Base-by-base conservation (phyloP, 2,888 invertebrate species). In the Pollenia labialis region DNA sequence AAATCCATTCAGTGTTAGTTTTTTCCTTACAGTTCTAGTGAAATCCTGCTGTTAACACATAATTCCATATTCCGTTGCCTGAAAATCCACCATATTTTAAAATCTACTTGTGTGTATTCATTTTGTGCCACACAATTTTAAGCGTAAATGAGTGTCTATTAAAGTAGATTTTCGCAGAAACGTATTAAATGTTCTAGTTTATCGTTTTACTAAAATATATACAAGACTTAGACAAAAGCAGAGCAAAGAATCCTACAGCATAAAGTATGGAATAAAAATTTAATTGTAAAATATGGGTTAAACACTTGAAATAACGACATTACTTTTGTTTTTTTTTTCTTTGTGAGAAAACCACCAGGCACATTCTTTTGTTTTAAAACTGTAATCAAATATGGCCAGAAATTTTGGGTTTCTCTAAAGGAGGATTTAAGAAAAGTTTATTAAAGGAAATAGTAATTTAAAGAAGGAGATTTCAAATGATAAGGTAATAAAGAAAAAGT, bases 1-100 rank as follows among this genome's bases (percentile, higher is more conserved):
- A 81, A 85, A 68, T 77, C 42, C 52, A 68, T 46, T 77, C 44
- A 48, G 46, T 40, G 46, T 54, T 62, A 60, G 10, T 81, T 16
- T 40, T 16, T 56, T 58, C 6, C 71, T 46, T 64, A n/a, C 16
- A 14, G 32, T 44, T 56, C 11, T 64, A 32, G 16, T 46, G 71
- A 71, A 77, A 77, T 85, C 60, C 81, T 66, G 76, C 85, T 81
- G 85, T 85, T 85, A 81, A 85, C 85, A 81, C 85, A 81, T 81
- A 81, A 81, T 85, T 82, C 71, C 71, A 81, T 71, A 85, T 84
- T 85, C 62, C 83, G 71, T 50, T 69, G 81, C 52, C 32, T 66
- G 69, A 18, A 80, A 77, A 74, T 60, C 80, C 64, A 68, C 46
- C 81, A 40, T 72, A 71, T 82, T 82, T 52, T 60, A 23, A 23